Evolutionary conservation across 1,140 invertebrate genomes (phyloP), one percentile per base, ranked within the genome.

Genomic region (Linepithema humile): DNA sequence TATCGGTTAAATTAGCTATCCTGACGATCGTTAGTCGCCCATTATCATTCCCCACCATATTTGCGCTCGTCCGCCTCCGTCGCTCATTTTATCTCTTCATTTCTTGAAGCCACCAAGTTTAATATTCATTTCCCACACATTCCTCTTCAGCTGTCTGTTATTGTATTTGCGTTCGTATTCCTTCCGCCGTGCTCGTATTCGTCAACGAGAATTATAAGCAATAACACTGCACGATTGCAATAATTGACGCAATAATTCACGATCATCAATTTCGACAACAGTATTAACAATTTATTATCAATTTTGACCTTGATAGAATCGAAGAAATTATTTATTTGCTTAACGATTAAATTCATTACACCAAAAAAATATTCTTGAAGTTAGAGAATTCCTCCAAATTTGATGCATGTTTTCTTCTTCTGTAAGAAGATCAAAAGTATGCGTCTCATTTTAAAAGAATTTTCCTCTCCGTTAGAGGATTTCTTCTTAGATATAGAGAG

Each of bases 31-130:
- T 55, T 29, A 69, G 48, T 26, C n/a, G 10, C 9, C 29, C 45
- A 77, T 78, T 78, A 78, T 69, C 48, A 70, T 69, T 55, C 26
- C 50, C n/a, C n/a, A 40, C 12, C 55, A 29, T 55, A 69, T 53
- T 67, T 32, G 60, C 40, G 45, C 26, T 38, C 48, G 12, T 43
- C n/a, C 26, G 23, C 17, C 9, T 69, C 26, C 12, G 26, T 9
- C 3, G 17, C 17, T 80, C 38, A 70, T 55, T 80, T 43, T 29
- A 70, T 43, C 40, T 75, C 29, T 26, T 80, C 64, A 70, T 80
- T 57, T 65, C 35, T 26, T 48, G 64, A 80, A 23, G 48, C 10
- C 40, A 53, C 38, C 10, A 32, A 69, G 35, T 69, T 80, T 70
- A 64, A 77, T 77, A 65, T 77, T 77, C 60, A 65, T 53, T 35